phyloP scores from a whole-genome alignment of 2,888 invertebrate species.

The Troglohyphantes excavatus region DNA sequence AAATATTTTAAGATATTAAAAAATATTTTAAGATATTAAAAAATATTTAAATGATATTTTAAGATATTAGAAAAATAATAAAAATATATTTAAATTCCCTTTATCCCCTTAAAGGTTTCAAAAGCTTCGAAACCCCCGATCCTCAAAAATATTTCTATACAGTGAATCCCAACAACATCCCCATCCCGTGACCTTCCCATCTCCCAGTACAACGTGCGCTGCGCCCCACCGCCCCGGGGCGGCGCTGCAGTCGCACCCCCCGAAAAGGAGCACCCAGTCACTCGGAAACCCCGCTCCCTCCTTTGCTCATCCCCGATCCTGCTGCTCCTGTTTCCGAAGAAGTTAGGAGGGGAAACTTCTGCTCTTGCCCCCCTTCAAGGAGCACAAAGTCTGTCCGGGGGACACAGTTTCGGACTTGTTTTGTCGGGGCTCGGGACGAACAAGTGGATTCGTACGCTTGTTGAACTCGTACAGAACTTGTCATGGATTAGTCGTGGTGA shows the following conservation, averaged over 20 bases:
- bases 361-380: slow-evolving; percentile 1
- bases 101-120: too few relatives aligned
- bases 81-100: too few relatives aligned
- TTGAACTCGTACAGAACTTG: background rate
- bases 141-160: too few relatives aligned
- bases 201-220: slow-evolving; percentile 51
- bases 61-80: too few relatives aligned
- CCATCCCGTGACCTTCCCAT: slow-evolving; percentile 67
- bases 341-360: slow-evolving; percentile 26
- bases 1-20: too few relatives aligned
- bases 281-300: slow-evolving; percentile 11
- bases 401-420: background rate
- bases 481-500: too few relatives aligned
- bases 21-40: too few relatives aligned
- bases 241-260: slow-evolving; percentile 58
- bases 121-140: too few relatives aligned
- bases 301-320: background rate
- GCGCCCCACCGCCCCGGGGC: slow-evolving; percentile 33
- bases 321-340: slow-evolving; percentile 25
- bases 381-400: background rate
- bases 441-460: background rate
- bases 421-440: background rate
- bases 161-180: slow-evolving; percentile 62
- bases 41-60: too few relatives aligned
- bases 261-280: slow-evolving; percentile 6